These are phyloP conservation scores for Hypotaenidia philippensis DNA, from an alignment of 2,797 vertebrate genomes.

Conservation along the genomic window DNA sequence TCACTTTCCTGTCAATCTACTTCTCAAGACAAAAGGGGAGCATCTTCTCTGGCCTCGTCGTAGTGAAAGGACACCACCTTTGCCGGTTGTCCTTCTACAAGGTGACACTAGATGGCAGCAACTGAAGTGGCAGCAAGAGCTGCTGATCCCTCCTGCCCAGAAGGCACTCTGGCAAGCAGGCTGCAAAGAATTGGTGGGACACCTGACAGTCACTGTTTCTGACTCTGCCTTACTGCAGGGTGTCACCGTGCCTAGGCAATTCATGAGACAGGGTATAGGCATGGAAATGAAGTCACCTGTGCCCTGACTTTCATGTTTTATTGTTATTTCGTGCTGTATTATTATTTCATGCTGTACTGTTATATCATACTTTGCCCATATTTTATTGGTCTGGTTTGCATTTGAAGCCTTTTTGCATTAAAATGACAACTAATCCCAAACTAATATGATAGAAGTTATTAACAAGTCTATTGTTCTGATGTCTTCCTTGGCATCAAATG, in stretches of 20 bases:
- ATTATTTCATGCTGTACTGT: neutral
- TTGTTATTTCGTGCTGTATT: neutral
- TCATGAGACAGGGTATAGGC: neutral
- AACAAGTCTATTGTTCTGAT: neutral
- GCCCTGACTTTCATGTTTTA: neutral
- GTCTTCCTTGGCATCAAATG: neutral
- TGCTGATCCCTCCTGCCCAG: neutral
- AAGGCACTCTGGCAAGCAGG: neutral
- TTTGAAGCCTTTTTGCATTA: neutral
- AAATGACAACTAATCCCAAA: neutral
- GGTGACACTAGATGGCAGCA: constrained; percentile 73
- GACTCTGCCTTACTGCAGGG: neutral
- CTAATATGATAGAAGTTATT: neutral
- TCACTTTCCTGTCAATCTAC: neutral
- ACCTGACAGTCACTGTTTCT: neutral
- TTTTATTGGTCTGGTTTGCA: neutral
- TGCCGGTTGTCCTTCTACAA: constrained; percentile 10
- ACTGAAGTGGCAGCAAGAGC: neutral
- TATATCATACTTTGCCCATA: neutral
- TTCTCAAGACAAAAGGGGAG: neutral
- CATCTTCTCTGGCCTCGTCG: fast-evolving
- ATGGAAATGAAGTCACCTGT: neutral
- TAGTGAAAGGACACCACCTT: neutral
- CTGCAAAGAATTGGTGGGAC: fast-evolving
- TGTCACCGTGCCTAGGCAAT: neutral